Conservation (phyloP, 1,140 invertebrate species). For the Ruditapes philippinarum region DNA sequence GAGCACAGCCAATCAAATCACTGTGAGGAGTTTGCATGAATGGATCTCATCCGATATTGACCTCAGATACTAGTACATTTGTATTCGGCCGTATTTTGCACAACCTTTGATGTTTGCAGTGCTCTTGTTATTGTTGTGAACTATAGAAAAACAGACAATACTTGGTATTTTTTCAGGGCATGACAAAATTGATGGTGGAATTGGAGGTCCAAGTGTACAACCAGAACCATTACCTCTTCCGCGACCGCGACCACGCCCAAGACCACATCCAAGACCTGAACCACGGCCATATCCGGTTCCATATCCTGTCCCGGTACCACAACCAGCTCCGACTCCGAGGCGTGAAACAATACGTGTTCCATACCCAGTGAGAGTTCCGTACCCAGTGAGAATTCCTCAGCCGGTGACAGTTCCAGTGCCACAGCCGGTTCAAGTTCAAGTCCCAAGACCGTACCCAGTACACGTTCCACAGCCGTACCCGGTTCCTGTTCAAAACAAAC, state of each 20-base stretch:
- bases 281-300: slow-evolving; percentile 34
- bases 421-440: neutral
- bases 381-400: slow-evolving; percentile 22
- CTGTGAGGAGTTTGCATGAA: neutral
- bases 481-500: neutral
- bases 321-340: neutral
- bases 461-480: slow-evolving; percentile 21
- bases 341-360: slow-evolving; percentile 26
- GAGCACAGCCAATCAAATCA: no score
- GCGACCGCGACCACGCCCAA: neutral
- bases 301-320: slow-evolving; percentile 8
- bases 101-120: neutral
- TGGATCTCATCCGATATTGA: neutral
- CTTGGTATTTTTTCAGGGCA: neutral
- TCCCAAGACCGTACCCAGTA: slow-evolving; percentile 6
- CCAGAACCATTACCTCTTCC: slow-evolving; percentile 2
- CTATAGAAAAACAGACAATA: neutral
- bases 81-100: neutral
- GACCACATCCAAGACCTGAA: neutral
- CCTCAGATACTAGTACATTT: neutral
- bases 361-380: slow-evolving; percentile 33
- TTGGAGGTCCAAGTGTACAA: neutral
- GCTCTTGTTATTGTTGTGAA: neutral
- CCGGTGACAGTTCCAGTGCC: slow-evolving; percentile 10
- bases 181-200: neutral